Percentiles rank a stretch among this genome's conserved stretches.
These are phyloP conservation scores for Lasioglossum marginatum DNA, from an alignment of 2,888 invertebrate genomes.

Conservation along the genomic window DNA sequence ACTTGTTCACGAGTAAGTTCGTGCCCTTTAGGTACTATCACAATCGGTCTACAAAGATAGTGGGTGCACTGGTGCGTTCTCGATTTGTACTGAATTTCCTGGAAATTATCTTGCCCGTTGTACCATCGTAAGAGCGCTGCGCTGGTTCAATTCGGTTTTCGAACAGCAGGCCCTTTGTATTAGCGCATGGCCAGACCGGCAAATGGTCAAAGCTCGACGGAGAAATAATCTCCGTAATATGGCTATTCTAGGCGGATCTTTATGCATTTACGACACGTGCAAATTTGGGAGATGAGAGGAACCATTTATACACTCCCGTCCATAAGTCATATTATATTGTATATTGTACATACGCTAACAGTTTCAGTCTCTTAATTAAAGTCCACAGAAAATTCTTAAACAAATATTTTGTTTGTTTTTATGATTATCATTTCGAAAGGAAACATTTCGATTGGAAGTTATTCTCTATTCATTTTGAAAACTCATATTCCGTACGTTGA, in stretches of 20 bases:
- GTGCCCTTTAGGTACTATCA: background rate
- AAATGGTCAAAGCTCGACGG: background rate
- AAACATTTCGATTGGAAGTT: background rate
- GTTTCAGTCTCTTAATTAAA: no score
- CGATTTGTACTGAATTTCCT: background rate
- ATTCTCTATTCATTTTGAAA: background rate
- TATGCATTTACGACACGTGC: background rate
- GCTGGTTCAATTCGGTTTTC: background rate
- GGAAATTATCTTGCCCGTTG: background rate
- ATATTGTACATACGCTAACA: no score
- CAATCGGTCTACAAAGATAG: background rate
- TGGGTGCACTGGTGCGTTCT: background rate
- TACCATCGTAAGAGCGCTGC: background rate
- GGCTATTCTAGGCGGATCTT: background rate
- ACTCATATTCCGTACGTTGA: background rate
- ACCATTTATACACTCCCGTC: background rate
- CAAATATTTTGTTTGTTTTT: background rate
- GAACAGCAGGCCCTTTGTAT: background rate
- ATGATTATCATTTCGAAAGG: background rate
- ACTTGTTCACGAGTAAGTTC: background rate
- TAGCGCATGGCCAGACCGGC: background rate
- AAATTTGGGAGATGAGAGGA: background rate
- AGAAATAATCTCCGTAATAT: background rate
- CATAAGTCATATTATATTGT: no score
- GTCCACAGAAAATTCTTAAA: background rate